Evolutionary conservation across 2,888 invertebrate species (phyloP).

Genomic region (Polymixis lichenea): DNA sequence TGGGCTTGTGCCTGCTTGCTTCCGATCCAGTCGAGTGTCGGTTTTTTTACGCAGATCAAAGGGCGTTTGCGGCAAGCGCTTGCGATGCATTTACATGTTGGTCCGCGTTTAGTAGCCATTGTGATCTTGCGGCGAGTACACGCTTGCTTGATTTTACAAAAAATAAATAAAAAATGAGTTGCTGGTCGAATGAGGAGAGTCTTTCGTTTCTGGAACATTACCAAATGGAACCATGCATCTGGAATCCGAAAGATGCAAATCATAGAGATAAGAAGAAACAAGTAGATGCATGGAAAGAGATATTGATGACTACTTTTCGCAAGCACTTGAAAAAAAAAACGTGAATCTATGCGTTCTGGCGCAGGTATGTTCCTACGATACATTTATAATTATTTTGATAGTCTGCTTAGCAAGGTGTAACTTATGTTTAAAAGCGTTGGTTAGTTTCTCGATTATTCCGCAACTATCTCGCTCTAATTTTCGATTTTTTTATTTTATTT

Average conservation of each 20-base stretch:
- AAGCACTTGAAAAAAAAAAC: slow-evolving; percentile 47
- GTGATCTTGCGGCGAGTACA: slow-evolving; percentile 15
- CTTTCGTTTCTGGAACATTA: slow-evolving; percentile 33
- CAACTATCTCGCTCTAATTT: neutral
- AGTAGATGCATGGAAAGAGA: slow-evolving; percentile 58
- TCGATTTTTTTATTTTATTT: too few relatives aligned
- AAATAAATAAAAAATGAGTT: slow-evolving; percentile 32
- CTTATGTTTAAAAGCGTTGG: slow-evolving; percentile 49
- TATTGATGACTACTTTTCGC: slow-evolving; percentile 58
- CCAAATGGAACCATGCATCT: slow-evolving; percentile 57
- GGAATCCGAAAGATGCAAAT: slow-evolving; percentile 59
- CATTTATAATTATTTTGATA: slow-evolving; percentile 48
- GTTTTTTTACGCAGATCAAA: slow-evolving; percentile 43
- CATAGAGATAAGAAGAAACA: slow-evolving; percentile 62
- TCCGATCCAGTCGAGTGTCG: slow-evolving; percentile 55
- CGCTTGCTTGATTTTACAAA: slow-evolving; percentile 36
- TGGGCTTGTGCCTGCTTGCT: slow-evolving; percentile 58
- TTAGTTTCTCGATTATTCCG: slow-evolving; percentile 29
- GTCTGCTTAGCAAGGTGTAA: slow-evolving; percentile 45
- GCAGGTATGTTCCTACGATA: slow-evolving; percentile 45
- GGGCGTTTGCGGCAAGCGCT: slow-evolving; percentile 48
- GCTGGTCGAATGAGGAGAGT: slow-evolving; percentile 35
- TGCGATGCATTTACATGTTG: slow-evolving; percentile 50
- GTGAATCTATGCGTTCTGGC: slow-evolving; percentile 57
- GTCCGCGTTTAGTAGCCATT: slow-evolving; percentile 12